phyloP scores from a whole-genome alignment of 1,140 invertebrate species.

The Listronotus bonariensis region DNA sequence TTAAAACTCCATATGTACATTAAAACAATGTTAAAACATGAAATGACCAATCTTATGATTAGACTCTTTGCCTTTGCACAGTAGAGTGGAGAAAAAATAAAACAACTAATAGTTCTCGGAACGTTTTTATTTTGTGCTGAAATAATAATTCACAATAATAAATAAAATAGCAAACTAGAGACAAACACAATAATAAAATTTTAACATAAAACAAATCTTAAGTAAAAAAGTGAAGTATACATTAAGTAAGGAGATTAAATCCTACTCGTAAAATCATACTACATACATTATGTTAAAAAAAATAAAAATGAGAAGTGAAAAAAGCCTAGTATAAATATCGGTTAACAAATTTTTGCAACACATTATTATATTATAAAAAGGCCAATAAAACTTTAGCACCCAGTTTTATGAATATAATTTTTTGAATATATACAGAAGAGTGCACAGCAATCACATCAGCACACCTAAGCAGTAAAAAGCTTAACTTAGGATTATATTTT shows the following conservation, averaged over 20 bases:
- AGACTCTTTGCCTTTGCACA: no score
- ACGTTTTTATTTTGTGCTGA: slow-evolving; percentile 49
- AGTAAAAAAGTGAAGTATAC: slow-evolving; percentile 41
- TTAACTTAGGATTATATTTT: slow-evolving; percentile 42
- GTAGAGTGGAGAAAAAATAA: no score
- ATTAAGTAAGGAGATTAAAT: slow-evolving; percentile 13
- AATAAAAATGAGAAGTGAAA: slow-evolving; percentile 22
- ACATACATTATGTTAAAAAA: slow-evolving; percentile 14
- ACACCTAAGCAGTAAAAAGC: slow-evolving; percentile 52
- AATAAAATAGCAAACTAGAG: slow-evolving; percentile 49
- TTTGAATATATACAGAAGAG: slow-evolving; percentile 48
- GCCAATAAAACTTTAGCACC: slow-evolving; percentile 46
- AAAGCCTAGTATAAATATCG: slow-evolving; percentile 38
- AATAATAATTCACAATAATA: slow-evolving; percentile 51
- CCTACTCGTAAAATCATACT: slow-evolving; percentile 33
- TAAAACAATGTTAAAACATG: no score
- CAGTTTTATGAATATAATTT: slow-evolving; percentile 45
- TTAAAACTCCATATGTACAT: no score
- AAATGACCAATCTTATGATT: no score
- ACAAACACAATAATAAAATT: slow-evolving; percentile 50
- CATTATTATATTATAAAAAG: slow-evolving; percentile 37
- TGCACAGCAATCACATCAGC: slow-evolving; percentile 53
- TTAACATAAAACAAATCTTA: slow-evolving; percentile 48
- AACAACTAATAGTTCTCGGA: background rate
- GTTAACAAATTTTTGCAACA: slow-evolving; percentile 37